phyloP scores from a whole-genome alignment of 1,140 invertebrate genomes.

The Drosophila sp. region DNA sequence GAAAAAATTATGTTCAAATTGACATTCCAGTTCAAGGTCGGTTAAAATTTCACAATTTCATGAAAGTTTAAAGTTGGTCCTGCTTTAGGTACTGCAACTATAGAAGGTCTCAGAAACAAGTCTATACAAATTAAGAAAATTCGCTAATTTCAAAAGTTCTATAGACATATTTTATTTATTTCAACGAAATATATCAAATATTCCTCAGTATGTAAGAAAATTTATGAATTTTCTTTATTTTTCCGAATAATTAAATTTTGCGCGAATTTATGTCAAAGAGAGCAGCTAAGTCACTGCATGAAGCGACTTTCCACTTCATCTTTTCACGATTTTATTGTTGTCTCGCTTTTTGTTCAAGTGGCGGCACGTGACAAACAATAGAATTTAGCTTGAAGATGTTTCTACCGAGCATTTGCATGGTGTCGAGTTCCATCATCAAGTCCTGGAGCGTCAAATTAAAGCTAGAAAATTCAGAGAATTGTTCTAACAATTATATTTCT shows the following conservation, averaged over 20 bases:
- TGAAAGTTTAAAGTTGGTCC: too few relatives aligned
- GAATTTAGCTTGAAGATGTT: conserved; percentile 24
- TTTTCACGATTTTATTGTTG: conserved; percentile 9
- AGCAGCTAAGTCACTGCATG: conserved; percentile 9
- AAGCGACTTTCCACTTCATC: conserved; percentile 25
- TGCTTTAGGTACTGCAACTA: too few relatives aligned
- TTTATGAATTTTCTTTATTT: not conserved
- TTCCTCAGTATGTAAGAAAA: not conserved
- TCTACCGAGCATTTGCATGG: not conserved
- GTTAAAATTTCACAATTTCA: too few relatives aligned
- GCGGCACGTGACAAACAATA: conserved; percentile 74
- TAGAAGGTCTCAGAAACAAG: too few relatives aligned
- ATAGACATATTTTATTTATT: conserved; percentile 1
- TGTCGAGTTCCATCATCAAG: not conserved
- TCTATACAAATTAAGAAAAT: too few relatives aligned
- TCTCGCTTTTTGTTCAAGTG: conserved; percentile 57
- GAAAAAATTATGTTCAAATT: too few relatives aligned
- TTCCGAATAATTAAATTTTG: not conserved
- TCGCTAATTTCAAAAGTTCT: too few relatives aligned
- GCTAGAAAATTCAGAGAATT: not conserved
- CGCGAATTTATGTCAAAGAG: conserved; percentile 4
- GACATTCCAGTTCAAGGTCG: too few relatives aligned
- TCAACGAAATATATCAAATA: not conserved
- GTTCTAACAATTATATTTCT: not conserved
- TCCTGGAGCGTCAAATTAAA: not conserved